phyloP scores from a whole-genome alignment of 2,888 invertebrate genomes.

The Caenorhabditis sinica region DNA sequence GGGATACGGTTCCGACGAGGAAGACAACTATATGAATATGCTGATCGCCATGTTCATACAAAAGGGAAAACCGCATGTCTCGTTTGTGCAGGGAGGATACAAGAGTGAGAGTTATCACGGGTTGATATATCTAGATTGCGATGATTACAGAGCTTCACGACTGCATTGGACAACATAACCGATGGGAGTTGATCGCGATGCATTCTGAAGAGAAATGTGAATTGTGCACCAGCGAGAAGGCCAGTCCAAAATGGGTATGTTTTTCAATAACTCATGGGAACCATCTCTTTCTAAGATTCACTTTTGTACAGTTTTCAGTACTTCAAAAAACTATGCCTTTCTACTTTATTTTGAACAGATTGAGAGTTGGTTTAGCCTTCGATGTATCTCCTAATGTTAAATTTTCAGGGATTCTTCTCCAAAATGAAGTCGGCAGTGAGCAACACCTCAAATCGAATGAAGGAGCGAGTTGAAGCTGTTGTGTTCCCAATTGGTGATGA shows the following conservation, averaged over 20 bases:
- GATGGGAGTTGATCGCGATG: constrained; percentile 60
- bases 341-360: background rate
- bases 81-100: constrained; percentile 94
- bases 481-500: constrained; percentile 54
- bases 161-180: constrained; percentile 31
- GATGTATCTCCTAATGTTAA: too few relatives aligned
- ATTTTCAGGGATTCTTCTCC: constrained; percentile 60
- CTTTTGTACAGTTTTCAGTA: background rate
- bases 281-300: background rate
- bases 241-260: constrained; percentile 60
- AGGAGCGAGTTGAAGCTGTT: constrained; percentile 61
- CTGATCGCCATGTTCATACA: constrained; percentile 97
- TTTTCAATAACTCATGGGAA: background rate
- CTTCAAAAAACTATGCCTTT: background rate
- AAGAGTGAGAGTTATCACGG: constrained; percentile 84
- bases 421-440: constrained; percentile 56
- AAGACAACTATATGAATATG: constrained; percentile 92
- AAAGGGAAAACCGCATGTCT: constrained; percentile 94
- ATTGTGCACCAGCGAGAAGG: constrained; percentile 37
- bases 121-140: background rate
- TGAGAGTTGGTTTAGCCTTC: background rate
- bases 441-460: constrained; percentile 60
- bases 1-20: constrained; percentile 84
- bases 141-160: constrained; percentile 52
- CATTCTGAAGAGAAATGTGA: constrained; percentile 53